Base-by-base conservation (phyloP, 2,797 vertebrate genomes). In the Sternarchorhynchus goeldii region DNA sequence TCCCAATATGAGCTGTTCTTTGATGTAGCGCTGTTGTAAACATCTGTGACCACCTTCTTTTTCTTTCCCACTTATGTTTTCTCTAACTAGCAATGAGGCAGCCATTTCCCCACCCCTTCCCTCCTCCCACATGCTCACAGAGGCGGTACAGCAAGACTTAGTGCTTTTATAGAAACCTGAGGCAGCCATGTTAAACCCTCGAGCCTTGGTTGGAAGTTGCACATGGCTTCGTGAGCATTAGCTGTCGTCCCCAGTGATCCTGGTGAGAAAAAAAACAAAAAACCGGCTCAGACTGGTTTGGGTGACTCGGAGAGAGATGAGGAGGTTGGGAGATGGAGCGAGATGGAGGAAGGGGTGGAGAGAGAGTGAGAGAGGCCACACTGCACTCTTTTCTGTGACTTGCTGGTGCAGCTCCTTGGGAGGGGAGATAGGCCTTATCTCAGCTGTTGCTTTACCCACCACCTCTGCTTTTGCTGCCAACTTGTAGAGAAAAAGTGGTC, bases 251-350 rank as follows among this genome's bases (percentile, higher is more conserved):
- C 75, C 41, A 12, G 68, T 7, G 55, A 50, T 16, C 32, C 73
- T 31, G 39, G 16, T 59, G 32, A 73, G 41, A 6, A 34, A 18
- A 75, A 65, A 73, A 88, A 68, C 76, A 81, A 81, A 81, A 81
- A 90, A 90, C 89, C 85, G 87, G 87, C 87, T 85, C 76, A 36
- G 81, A 86, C 89, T 83, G 83, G 88, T 75, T 79, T 45, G 68
- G 17, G 59, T 58, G 36, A 60, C 39, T 12, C 74, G 58, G 60
- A 59, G 55, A 21, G 73, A 39, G 67, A 63, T 39, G 66, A 73
- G 71, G 75, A 73, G 57, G 57, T 34, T 80, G 78, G 25, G 60
- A 81, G 78, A 78, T 50, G 58, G 63, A 63, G 39, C 20, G 66
- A 41, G 66, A 73, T 21, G 60, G 72, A 60, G 66, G 32, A 56